Evolutionary conservation across 1,140 invertebrate genomes (phyloP), one percentile per base, ranked within the genome.

Genomic region (Hermetia illucens): DNA sequence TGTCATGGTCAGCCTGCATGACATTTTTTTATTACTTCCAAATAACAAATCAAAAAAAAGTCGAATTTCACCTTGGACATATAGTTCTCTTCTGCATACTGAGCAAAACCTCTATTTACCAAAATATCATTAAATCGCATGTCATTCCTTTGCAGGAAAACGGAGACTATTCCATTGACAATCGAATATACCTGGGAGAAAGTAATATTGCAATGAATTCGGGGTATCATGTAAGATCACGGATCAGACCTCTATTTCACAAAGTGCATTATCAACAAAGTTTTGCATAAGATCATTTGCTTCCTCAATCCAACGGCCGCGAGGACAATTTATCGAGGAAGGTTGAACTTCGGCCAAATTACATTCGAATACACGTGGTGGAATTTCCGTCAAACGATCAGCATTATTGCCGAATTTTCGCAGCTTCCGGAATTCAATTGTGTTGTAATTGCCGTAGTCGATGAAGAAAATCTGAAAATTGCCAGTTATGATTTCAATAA

Each of bases 171-270:
- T 21, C 73, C 71, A 35, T 83, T 65, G 0, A 84, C 75, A 15
- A 90, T 72, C 0, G 87, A 91, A 58, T 79, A 91, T 17, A 92
- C 64, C 71, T 85, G 52, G 18, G 63, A 52, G 43, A 51, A 43
- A 47, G 43, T 40, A 33, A 38, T 17, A 13, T 37, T n/a, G n/a
- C n/a, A n/a, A n/a, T n/a, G n/a, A n/a, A n/a, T n/a, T n/a, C n/a
- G n/a, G n/a, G n/a, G n/a, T 22, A 17, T 39, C 9, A 40, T 27
- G 22, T 17, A 32, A 32, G 9, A 32, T 12, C 9, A 8, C 6
- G 31, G 16, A 16, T 32, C 13, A 13, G 5, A 15, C 17, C 37
- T 57, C 50, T 9, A 54, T n/a, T 37, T 32, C 53, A 41, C 43
- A 42, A 36, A 21, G 25, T 17, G 46, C 21, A 45, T 48, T 27